Evolutionary conservation across 2,888 invertebrate genomes (phyloP), one percentile per base, ranked within the genome.

Genomic region (Apamea crenata): DNA sequence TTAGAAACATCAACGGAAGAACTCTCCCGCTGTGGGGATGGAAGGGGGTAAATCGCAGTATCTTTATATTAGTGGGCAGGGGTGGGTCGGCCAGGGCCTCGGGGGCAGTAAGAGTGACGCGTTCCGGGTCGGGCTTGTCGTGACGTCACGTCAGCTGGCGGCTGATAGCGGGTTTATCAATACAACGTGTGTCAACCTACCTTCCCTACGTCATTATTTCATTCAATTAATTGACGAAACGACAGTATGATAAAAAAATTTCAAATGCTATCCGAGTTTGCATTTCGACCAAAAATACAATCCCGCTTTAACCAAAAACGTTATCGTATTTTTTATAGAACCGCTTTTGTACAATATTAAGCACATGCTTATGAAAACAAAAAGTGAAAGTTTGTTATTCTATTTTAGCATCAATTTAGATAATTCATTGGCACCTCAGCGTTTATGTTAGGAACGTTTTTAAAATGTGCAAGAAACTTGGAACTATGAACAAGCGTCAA

Each of bases 91-190:
- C 72, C 21, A 32, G 69, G 61, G 61, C 53, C 36, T 80, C 66
- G 80, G 81, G 73, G 84, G 81, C 86, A 87, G 90, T 86, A 91
- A 89, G 90, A 89, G 94, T 95, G 95, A 95, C 95, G 94, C 93
- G 92, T 88, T 88, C 86, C 89, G 91, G 92, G 91, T 89, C 90
- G 92, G 90, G 90, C 86, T 90, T 90, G 89, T 81, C 81, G 91
- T 95, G 95, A 96, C 96, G 96, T 96, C 95, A 95, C 88, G 84
- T 80, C 94, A 94, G 94, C 95, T 95, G 94, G 91, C 89, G 87
- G 83, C 87, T 92, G 92, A 93, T 93, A 93, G 87, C 92, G 90
- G 86, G 89, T 89, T 92, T 93, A 93, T 94, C 92, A 91, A 85
- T 90, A 89, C 85, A n/a, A 65, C 53, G 70, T 78, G 72, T 82